Percentiles rank a stretch among this genome's conserved stretches.
These are phyloP conservation scores for Carapus acus DNA, from an alignment of 2,797 vertebrate genomes.

Conservation along the genomic window DNA sequence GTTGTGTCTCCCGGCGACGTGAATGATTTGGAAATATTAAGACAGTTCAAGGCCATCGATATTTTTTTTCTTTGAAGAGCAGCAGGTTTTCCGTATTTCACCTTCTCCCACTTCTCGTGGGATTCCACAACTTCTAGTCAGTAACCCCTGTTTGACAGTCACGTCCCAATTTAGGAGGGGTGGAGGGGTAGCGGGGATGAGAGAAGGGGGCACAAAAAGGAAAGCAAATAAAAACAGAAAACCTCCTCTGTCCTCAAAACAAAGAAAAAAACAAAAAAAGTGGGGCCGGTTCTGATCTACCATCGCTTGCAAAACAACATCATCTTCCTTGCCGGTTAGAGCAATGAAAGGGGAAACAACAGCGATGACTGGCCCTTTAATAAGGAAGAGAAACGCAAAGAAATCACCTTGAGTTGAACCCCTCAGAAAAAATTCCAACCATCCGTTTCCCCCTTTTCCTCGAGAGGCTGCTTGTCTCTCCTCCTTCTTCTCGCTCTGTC, in stretches of 20 bases:
- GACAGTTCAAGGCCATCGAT: slow-evolving; percentile 84
- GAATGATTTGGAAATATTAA: slow-evolving; percentile 78
- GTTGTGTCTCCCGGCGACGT: slow-evolving; percentile 54
- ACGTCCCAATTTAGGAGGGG: slow-evolving; percentile 57
- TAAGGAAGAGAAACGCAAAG: slow-evolving; percentile 38
- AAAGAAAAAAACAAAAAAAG: too few relatives aligned
- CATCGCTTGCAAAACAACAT: slow-evolving; percentile 50
- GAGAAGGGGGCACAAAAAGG: too few relatives aligned
- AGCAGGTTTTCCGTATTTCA: slow-evolving; percentile 80
- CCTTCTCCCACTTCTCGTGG: slow-evolving; percentile 64
- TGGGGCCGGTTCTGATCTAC: slow-evolving; percentile 47
- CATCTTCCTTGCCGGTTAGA: slow-evolving; percentile 48
- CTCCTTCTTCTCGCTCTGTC: slow-evolving; percentile 48
- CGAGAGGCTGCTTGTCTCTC: slow-evolving; percentile 45
- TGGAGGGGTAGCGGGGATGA: too few relatives aligned
- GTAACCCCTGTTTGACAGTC: slow-evolving; percentile 69
- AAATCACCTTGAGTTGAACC: slow-evolving; percentile 49
- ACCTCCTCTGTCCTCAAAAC: slow-evolving; percentile 57
- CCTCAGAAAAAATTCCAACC: slow-evolving; percentile 56
- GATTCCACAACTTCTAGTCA: slow-evolving; percentile 67
- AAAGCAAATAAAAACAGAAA: slow-evolving; percentile 54
- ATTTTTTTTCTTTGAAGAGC: slow-evolving; percentile 79
- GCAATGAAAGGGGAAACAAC: slow-evolving; percentile 38
- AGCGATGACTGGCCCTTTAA: slow-evolving; percentile 68
- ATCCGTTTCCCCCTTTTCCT: slow-evolving; percentile 51